Base-by-base conservation (phyloP, 2,113 vertebrate genomes). In the Zosterops pallidus region DNA sequence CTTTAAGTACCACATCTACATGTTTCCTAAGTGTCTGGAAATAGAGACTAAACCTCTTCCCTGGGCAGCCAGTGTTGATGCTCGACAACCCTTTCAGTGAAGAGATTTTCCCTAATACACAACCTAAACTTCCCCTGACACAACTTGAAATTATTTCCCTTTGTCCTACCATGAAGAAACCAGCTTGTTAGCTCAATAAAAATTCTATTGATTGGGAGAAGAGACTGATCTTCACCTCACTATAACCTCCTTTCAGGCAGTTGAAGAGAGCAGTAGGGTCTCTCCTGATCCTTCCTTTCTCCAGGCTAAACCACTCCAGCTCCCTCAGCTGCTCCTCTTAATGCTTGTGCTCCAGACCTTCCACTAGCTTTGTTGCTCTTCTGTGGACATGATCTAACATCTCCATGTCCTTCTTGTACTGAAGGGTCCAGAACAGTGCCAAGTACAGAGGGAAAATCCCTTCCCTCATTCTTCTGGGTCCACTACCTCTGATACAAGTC, bases 181-280 rank as follows among this genome's bases (percentile, higher is more conserved):
- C 14, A 26, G 8, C 41, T 83, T 41, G 9, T 35, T 41, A 55
- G 14, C 21, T 62, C 6, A 55, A 6, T 25, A 76, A 74, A 59
- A 59, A 33, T 21, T 64, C 33, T 47, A 2, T 15, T 59, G 17
- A 19, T 0, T 37, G 26, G 18, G 6, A 68, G 53, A 69, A 86
- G 41, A 55, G 15, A 20, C 13, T 0, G 0, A 55, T 41, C 15
- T 18, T 26, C 22, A 74, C 15, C 15, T 67, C 4, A 13, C 29
- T 55, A 4, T 9, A 20, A 7, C 5, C 5, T 55, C 15, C 21
- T 53, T 67, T 26, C 52, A 60, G 39, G 17, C 13, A 41, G 22
- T 29, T 41, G 25, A 33, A 53, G 46, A 35, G 53, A 53, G 21
- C 21, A 21, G 8, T 18, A 41, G 49, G 8, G 13, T 65, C n/a